Base-by-base conservation (phyloP, 2,797 vertebrate genomes). In the Trachops cirrhosus region DNA sequence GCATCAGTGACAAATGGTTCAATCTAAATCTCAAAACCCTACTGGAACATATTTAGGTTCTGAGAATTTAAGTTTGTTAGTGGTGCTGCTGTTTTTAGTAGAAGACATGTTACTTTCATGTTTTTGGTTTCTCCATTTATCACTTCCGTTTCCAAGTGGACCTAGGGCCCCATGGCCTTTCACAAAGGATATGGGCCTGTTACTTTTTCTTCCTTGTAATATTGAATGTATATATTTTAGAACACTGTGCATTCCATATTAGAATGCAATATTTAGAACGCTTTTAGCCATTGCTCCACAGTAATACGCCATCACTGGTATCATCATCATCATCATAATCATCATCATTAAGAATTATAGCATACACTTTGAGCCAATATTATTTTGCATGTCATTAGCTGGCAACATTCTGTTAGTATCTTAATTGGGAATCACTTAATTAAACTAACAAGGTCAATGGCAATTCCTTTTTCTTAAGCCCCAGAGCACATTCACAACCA, bases 341-440 rank as follows among this genome's bases (percentile, higher is more conserved):
- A 57, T 79, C 24, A 80, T 3, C 59, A 48, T 34, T 11, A 74
- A 21, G 21, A 92, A 94, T 89, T 91, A 73, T 10, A 89, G 19
- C 46, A 77, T 37, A 89, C 0, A 86, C 14, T 94, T 83, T 78
- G 37, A 95, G 32, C 29, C 59, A 94, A 34, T 86, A 77, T 78
- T 85, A 50, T 34, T 92, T 86, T 94, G 62, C 48, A 88, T 88
- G 37, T 73, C 80, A 90, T 90, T 95, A 92, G 50, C 44, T 91
- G 59, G n/a, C 57, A 86, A 57, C 16, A 70, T 89, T 93, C 46
- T 93, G 9, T 50, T 94, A 92, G 77, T 64, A 75, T 95, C 68
- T 77, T 97, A 96, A 97, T 90, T 90, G 67, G 26, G 46, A 95
- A 92, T 86, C 73, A 78, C 34, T 93, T 97, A 97, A 95, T 92